Evolutionary conservation across 2,888 invertebrate genomes (phyloP), one percentile per base, ranked within the genome.

Genomic region (Fissipunctia ypsillon): DNA sequence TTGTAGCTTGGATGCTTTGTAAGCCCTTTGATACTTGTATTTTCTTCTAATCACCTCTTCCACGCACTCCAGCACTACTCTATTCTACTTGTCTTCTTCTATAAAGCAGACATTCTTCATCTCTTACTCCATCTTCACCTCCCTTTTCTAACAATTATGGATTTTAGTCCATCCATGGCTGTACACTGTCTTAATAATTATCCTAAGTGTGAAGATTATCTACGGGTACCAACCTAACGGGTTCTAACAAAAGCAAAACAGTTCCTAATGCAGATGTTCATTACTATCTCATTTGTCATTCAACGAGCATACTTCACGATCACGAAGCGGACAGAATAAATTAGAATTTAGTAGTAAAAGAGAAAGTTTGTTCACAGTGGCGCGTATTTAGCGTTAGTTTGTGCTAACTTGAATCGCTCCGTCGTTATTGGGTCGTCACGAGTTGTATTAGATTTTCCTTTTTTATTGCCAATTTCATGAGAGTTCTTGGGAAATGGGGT

Each of bases 301-400:
- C 86, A 56, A 38, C 52, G 35, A 48, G 76, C 81, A 76, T 73
- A 82, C 73, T 69, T 60, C 69, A 67, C 79, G 73, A 76, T 84
- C 86, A 82, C 87, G 87, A 79, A 68, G 60, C 68, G 65, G 67
- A 50, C 74, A 57, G 84, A 79, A 85, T 85, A 86, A 73, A 87
- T 86, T 85, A 87, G 80, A 84, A 78, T 84, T 84, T 82, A 76
- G 84, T 87, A 75, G 79, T 75, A 80, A 87, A 87, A 81, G 87
- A 85, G 86, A 86, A 86, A 86, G 86, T 85, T 72, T 56, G 19
- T 74, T 45, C 57, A 83, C 86, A 86, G 79, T 85, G 73, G 74
- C 35, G 61, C 52, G 64, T 85, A 87, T 87, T 86, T 87, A 86
- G 67, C 72, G 71, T 57, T 76, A 71, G 70, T 81, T 75, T 84